Evolutionary conservation across 2,888 invertebrate species (phyloP), one percentile per base, ranked within the genome.

Genomic region (Tubulanus polymorphus): DNA sequence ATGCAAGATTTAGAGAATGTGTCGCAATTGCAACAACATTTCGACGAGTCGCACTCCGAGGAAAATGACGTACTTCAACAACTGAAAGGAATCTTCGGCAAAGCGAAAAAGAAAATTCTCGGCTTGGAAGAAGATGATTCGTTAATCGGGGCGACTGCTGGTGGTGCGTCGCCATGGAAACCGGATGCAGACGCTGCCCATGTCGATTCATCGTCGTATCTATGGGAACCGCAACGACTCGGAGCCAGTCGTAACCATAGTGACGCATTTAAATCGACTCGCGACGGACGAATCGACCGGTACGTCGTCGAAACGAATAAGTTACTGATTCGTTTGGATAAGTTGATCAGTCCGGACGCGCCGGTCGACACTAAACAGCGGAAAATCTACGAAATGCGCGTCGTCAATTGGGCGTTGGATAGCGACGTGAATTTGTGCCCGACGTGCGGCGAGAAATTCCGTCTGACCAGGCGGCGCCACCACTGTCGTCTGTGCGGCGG

Each of bases 261-360:
- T 5, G 87, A 88, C 48, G 86, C 86, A 72, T 93, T 91, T 74
- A 90, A 88, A 72, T 84, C 69, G 37, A 71, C 82, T 55, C 81
- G 89, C 61, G 86, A 86, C 69, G 81, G 83, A 1, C 83, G 89
- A 56, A 82, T 95, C 57, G 94, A 96, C 79, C 86, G 92, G 68
- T 90, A 90, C 74, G 91, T 93, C 0, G 88, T 91, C 10, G 93
- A 96, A 81, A 96, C 95, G 1, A 99, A 99, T 78, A 95, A 93
- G 79, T 81, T 97, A 54, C 85, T 97, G 50, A 94, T 97, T 74
- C 84, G 97, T 65, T 82, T 99, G 66, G 93, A 95, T 79, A 91
- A 93, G 76, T 82, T 99, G 57, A 83, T 96, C 32, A 63, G 63
- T 49, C 55, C 87, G 66, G 88, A 91, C 74, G 85, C 89, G 79